phyloP scores from a whole-genome alignment of 2,797 vertebrate species.

The Huso huso region DNA sequence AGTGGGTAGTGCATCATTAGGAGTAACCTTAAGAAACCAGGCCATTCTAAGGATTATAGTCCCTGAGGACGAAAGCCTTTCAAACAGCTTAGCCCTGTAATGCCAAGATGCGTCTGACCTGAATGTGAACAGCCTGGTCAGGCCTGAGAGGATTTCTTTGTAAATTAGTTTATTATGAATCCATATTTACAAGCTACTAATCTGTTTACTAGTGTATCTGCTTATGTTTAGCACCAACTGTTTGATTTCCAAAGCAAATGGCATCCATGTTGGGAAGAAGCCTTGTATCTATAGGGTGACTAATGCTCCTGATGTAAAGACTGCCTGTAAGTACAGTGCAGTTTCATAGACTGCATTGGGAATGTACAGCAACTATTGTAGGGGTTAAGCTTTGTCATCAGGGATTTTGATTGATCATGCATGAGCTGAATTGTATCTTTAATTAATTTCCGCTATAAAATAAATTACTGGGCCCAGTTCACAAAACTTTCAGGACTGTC shows the following conservation, averaged over 20 bases:
- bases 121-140: slow-evolving; percentile 35
- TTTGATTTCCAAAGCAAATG: slow-evolving; percentile 12
- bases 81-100: slow-evolving; percentile 14
- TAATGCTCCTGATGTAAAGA: neutral
- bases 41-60: slow-evolving; percentile 39
- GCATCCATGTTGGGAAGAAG: neutral
- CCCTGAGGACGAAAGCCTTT: slow-evolving; percentile 26
- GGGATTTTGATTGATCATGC: too few species aligned
- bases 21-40: slow-evolving; percentile 50
- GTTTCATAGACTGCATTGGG: neutral
- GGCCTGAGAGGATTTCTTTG: slow-evolving; percentile 49
- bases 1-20: slow-evolving; percentile 42
- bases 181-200: slow-evolving; percentile 66
- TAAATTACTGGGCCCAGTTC: too few species aligned
- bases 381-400: too few species aligned
- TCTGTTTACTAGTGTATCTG: slow-evolving; percentile 54
- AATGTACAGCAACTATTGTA: too few species aligned
- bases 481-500: too few species aligned
- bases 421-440: too few species aligned
- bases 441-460: too few species aligned
- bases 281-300: neutral
- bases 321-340: neutral
- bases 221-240: slow-evolving; percentile 51
- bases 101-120: slow-evolving; percentile 23
- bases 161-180: slow-evolving; percentile 79